Conservation (phyloP, 1,140 invertebrate genomes). For the Cataglyphis hispanica region DNA sequence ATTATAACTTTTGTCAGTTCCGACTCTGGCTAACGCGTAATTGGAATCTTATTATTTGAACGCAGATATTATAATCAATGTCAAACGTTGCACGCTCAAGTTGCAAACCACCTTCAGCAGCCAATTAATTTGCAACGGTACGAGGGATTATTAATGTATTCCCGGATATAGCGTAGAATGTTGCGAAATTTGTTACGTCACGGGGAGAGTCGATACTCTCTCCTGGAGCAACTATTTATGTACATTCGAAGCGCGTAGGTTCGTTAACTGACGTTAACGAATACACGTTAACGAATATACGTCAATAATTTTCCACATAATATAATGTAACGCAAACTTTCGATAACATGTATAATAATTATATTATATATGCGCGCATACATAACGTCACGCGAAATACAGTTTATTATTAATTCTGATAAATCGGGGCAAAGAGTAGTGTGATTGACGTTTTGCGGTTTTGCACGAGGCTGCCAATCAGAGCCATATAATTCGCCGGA, state of each 20-base stretch:
- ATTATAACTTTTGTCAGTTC: not conserved
- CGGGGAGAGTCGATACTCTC: conserved; percentile 1
- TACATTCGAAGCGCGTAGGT: not conserved
- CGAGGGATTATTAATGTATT: conserved; percentile 31
- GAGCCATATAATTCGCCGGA: conserved; percentile 1
- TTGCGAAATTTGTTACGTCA: conserved; percentile 40
- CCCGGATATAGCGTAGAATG: not conserved
- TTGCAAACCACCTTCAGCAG: conserved; percentile 27
- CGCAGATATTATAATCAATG: conserved; percentile 30
- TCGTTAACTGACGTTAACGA: conserved; percentile 25
- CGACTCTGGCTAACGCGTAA: not conserved
- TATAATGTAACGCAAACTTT: not conserved
- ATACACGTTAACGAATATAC: not conserved
- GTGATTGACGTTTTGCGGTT: conserved; percentile 2
- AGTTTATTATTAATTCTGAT: not conserved
- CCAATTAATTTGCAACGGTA: conserved; percentile 43
- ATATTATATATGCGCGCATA: not conserved
- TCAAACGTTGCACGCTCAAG: conserved; percentile 29
- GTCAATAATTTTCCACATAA: conserved; percentile 6
- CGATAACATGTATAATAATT: not conserved
- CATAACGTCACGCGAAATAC: not conserved
- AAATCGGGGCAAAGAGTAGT: not conserved
- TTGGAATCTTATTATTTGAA: conserved; percentile 44
- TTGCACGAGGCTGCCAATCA: not conserved
- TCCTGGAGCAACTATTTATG: conserved; percentile 23